These are phyloP conservation scores for Delia radicum DNA, from an alignment of 1,140 invertebrate genomes.

Conservation along the genomic window DNA sequence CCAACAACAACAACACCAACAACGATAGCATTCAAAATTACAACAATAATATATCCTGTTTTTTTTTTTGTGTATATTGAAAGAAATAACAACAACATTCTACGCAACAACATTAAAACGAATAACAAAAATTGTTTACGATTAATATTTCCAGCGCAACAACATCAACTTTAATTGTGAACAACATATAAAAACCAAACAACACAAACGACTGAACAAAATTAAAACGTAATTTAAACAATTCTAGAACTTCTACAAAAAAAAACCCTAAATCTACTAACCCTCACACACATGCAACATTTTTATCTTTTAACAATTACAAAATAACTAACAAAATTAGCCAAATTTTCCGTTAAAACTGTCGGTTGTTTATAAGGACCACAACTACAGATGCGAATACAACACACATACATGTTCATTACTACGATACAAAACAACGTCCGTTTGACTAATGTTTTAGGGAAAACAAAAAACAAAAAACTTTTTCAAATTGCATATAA, in stretches of 20 bases:
- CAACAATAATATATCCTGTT: constrained; percentile 9
- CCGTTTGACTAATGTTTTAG: not conserved
- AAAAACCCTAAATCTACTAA: not conserved
- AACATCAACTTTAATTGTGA: not conserved
- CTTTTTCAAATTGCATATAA: too few relatives aligned
- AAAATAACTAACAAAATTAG: not conserved
- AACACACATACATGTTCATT: not conserved
- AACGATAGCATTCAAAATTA: constrained; percentile 1
- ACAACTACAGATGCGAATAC: not conserved
- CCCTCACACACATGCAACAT: not conserved
- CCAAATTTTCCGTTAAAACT: constrained; percentile 12
- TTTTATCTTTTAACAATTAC: not conserved
- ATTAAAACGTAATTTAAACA: not conserved
- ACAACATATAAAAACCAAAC: not conserved
- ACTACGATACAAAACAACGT: not conserved
- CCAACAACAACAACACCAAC: constrained; percentile 1
- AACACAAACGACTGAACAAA: not conserved
- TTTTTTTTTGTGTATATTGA: not conserved
- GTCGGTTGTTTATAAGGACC: not conserved
- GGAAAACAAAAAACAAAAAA: not conserved
- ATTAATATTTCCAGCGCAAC: not conserved
- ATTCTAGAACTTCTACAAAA: not conserved
- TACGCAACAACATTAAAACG: not conserved
- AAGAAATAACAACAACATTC: not conserved
- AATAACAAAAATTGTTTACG: not conserved